phyloP scores from a whole-genome alignment of 1,140 invertebrate species.

The Aleiodes sp. region DNA sequence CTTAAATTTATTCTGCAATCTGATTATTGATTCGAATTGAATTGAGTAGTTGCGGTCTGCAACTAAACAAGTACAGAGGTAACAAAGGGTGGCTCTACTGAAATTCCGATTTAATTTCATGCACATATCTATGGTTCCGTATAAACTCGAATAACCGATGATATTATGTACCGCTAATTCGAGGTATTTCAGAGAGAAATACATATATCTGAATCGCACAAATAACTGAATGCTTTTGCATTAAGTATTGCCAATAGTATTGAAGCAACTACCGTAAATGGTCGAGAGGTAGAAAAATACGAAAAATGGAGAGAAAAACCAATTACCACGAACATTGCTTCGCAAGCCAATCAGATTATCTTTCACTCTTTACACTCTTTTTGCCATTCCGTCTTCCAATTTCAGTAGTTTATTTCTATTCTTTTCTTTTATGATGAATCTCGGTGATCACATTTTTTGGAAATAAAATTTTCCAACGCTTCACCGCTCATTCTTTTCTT shows the following conservation, averaged over 20 bases:
- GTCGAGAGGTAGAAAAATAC: neutral
- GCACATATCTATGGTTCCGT: neutral
- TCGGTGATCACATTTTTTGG: neutral
- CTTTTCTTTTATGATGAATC: neutral
- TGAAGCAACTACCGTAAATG: neutral
- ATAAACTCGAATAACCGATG: neutral
- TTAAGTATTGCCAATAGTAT: neutral
- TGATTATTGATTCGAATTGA: neutral
- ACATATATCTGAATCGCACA: neutral
- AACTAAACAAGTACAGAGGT: neutral
- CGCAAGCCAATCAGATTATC: neutral
- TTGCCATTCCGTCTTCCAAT: neutral
- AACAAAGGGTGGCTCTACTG: neutral
- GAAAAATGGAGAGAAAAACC: neutral
- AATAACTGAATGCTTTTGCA: neutral
- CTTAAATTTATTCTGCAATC: too few species aligned
- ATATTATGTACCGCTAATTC: neutral
- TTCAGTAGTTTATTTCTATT: neutral
- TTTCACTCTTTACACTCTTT: neutral
- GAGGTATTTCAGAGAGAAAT: neutral
- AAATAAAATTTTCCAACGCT: neutral
- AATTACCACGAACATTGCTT: neutral
- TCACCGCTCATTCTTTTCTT: neutral
- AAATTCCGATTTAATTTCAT: constrained; percentile 7
- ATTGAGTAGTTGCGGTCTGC: neutral